Conservation (phyloP, 1,140 invertebrate species). For the Bradynema listronoti region DNA sequence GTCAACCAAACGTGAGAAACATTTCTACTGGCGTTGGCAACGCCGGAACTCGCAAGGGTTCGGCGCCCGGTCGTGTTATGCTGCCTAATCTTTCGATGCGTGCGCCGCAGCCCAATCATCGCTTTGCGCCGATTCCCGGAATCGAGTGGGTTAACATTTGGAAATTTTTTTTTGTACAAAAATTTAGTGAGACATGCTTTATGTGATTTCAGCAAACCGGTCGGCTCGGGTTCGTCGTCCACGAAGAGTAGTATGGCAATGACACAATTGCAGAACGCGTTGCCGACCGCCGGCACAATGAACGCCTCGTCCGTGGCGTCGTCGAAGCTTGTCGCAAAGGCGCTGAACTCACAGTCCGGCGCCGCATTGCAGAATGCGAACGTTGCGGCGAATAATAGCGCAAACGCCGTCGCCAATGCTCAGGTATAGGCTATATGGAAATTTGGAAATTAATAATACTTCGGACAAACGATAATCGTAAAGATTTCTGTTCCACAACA, state of each 20-base stretch:
- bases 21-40: constrained; percentile 8
- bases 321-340: constrained; percentile 40
- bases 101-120: constrained; percentile 5
- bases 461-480: too few species aligned
- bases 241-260: too few species aligned
- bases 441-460: too few species aligned
- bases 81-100: constrained; percentile 38
- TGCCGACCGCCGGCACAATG: too few species aligned
- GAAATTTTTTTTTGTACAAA: neutral
- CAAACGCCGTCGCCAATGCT: too few species aligned
- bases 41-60: constrained; percentile 36
- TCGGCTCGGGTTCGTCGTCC: neutral
- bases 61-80: constrained; percentile 48
- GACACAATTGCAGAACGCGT: constrained; percentile 36
- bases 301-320: constrained; percentile 26
- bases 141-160: constrained; percentile 9
- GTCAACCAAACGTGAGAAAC: too few species aligned
- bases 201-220: too few species aligned
- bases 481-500: too few species aligned
- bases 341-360: too few species aligned
- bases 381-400: neutral
- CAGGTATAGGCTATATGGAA: too few species aligned
- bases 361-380: too few species aligned
- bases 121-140: constrained; percentile 26
- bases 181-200: too few species aligned